Base-by-base conservation (phyloP, 2,888 invertebrate species). In the Dinocampus coccinellae region DNA sequence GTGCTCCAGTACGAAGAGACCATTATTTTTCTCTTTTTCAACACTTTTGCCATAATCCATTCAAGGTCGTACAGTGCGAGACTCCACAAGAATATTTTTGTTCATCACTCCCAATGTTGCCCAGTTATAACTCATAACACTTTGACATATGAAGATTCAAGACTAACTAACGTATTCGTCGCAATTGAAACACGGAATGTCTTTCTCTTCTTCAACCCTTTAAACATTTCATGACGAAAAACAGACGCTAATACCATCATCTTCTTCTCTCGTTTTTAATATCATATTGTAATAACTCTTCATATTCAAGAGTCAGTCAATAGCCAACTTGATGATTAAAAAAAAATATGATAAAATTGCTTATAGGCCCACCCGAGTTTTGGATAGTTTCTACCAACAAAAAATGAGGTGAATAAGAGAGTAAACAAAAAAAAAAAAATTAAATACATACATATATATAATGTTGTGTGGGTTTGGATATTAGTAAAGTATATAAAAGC, bases 131-230 rank as follows among this genome's bases (percentile, higher is more conserved):
- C 16, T 47, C 7, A 47, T 47, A n/a, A n/a, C 6, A 47, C 7
- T 47, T 20, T 16, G 47, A 47, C 47, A n/a, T 20, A 16, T 47
- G 3, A 16, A 20, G 16, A 47, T 47, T 47, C 7, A 16, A 34
- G 2, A 33, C 16, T 29, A 58, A 29, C 33, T n/a, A n/a, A 16
- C 47, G 47, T 29, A 2, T 10, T 62, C 7, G 10, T 20, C 34
- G 36, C 42, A 39, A 62, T 69, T 58, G 70, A 22, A 72, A 75
- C 73, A 75, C 68, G 72, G 70, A 64, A 62, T 57, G 70, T 69
- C 65, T 75, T 75, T 33, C 70, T 73, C 64, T 42, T 70, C 42
- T 52, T 36, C 39, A 52, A 36, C 26, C 24, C 47, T 2, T 63
- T 16, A n/a, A 10, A 57, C 11, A 36, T 42, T 22, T 60, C 62